These are phyloP conservation scores for Austrolebias charrua DNA, from an alignment of 2,797 vertebrate species.

Conservation along the genomic window DNA sequence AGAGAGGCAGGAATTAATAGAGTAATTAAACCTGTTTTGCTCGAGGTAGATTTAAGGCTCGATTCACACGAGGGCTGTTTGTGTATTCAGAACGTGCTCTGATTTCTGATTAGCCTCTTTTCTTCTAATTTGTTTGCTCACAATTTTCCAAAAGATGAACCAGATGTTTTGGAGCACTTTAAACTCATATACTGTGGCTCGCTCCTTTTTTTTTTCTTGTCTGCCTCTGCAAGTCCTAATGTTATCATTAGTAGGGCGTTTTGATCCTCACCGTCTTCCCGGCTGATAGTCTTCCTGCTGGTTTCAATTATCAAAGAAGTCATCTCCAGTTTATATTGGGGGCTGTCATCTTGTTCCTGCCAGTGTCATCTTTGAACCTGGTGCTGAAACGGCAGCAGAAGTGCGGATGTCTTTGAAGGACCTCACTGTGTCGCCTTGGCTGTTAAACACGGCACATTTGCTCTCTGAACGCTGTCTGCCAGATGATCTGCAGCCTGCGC, in stretches of 20 bases:
- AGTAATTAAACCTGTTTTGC: constrained; percentile 72
- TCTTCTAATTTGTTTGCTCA: constrained; percentile 42
- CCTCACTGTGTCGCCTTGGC: constrained; percentile 35
- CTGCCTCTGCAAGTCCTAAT: constrained; percentile 40
- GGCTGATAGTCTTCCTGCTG: constrained; percentile 35
- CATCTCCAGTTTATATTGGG: constrained; percentile 36
- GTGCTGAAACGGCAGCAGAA: constrained; percentile 30
- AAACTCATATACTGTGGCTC: constrained; percentile 25
- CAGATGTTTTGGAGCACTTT: constrained; percentile 50
- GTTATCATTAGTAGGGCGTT: constrained; percentile 42
- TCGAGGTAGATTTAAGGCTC: constrained; percentile 72
- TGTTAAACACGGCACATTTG: constrained; percentile 45
- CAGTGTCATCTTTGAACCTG: constrained; percentile 37
- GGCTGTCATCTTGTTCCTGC: constrained; percentile 45
- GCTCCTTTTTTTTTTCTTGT: constrained; percentile 5
- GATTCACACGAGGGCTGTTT: constrained; percentile 65
- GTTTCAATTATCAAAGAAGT: constrained; percentile 44
- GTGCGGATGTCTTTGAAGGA: constrained; percentile 53
- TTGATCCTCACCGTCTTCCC: constrained; percentile 36
- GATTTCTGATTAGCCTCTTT: constrained; percentile 39
- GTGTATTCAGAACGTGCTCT: constrained; percentile 63
- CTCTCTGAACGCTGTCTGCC: constrained; percentile 28
- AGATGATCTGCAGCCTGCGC: constrained; percentile 40
- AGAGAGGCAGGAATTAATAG: constrained; percentile 70
- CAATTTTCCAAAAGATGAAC: constrained; percentile 14